These are phyloP conservation scores for Craterocephalus amniculus DNA, from an alignment of 2,797 vertebrate genomes.

Conservation along the genomic window DNA sequence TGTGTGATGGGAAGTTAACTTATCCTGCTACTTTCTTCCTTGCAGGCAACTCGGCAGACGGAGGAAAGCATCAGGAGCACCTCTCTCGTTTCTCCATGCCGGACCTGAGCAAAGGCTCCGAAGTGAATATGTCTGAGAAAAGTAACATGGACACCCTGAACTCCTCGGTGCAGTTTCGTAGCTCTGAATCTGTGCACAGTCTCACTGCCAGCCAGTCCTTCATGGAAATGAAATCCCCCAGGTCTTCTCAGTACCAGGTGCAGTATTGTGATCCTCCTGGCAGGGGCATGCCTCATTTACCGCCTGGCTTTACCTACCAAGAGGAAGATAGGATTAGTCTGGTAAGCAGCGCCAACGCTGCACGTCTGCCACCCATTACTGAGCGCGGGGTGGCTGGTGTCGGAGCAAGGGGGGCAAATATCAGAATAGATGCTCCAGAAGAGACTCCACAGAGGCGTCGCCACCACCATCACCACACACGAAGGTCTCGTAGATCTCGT, in stretches of 20 bases:
- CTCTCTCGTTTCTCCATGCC: slow-evolving; percentile 99
- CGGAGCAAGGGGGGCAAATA: slow-evolving; percentile 52
- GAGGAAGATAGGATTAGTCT: slow-evolving; percentile 86
- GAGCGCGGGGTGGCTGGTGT: slow-evolving; percentile 82
- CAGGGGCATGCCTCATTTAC: slow-evolving; percentile 77
- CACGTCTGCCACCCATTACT: slow-evolving; percentile 89
- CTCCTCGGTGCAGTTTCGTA: slow-evolving; percentile 92
- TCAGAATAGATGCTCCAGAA: slow-evolving; percentile 77
- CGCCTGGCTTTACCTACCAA: slow-evolving; percentile 92
- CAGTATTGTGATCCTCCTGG: slow-evolving; percentile 85
- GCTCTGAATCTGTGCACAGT: slow-evolving; percentile 94
- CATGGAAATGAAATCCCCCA: slow-evolving; percentile 88
- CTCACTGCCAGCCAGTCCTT: slow-evolving; percentile 89
- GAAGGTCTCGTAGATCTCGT: slow-evolving; percentile 91
- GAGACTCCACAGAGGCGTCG: slow-evolving; percentile 86
- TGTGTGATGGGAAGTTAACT: slow-evolving; percentile 5
- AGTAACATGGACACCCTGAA: slow-evolving; percentile 94
- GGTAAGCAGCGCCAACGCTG: slow-evolving; percentile 84
- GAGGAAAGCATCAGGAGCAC: slow-evolving; percentile 92
- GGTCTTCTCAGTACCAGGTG: slow-evolving; percentile 84
- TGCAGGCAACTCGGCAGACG: slow-evolving; percentile 90
- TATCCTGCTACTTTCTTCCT: neutral
- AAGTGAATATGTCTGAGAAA: slow-evolving; percentile 96
- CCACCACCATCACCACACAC: slow-evolving; percentile 87
- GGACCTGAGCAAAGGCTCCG: slow-evolving; percentile 98